A percentile compares a stretch with the other conserved stretches of the same genome.
Evolutionary conservation across 2,797 vertebrate species (phyloP).

Genomic region (Momotus momota): DNA sequence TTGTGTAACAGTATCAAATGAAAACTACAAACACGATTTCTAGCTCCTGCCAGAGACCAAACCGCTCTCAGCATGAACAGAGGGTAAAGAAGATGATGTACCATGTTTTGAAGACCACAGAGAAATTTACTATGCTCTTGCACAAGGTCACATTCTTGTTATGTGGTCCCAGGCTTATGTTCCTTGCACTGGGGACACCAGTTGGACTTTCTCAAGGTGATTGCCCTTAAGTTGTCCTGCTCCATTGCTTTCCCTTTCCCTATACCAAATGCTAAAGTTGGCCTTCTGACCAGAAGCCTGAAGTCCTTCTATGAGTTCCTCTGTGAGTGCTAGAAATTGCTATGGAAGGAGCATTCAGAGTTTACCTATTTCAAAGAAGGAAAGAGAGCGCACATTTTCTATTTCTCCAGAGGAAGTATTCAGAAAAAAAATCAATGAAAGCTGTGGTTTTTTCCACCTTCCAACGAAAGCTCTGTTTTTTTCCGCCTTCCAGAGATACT

Average conservation of each 20-base stretch:
- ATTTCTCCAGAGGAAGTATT: not conserved
- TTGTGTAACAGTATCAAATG: not conserved
- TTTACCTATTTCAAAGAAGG: not conserved
- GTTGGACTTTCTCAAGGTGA: rapidly evolving
- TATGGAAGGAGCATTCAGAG: not conserved
- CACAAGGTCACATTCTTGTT: rapidly evolving
- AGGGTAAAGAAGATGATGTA: not conserved
- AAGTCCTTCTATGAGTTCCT: not conserved
- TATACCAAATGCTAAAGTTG: not conserved
- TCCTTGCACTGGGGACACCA: not conserved
- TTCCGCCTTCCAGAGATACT: not conserved
- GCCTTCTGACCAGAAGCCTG: not conserved
- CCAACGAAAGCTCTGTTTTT: rapidly evolving
- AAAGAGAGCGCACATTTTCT: not conserved
- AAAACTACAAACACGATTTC: not conserved
- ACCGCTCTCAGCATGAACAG: not conserved
- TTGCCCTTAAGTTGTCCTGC: not conserved
- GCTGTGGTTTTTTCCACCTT: not conserved
- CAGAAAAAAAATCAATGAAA: not conserved
- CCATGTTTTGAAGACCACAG: not conserved
- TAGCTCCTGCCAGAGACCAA: not conserved
- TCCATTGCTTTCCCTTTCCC: not conserved
- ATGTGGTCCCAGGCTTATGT: rapidly evolving
- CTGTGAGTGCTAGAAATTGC: not conserved
- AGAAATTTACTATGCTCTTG: not conserved